Evolutionary conservation across 2,113 vertebrate genomes (phyloP).

Genomic region (Suricata suricatta): DNA sequence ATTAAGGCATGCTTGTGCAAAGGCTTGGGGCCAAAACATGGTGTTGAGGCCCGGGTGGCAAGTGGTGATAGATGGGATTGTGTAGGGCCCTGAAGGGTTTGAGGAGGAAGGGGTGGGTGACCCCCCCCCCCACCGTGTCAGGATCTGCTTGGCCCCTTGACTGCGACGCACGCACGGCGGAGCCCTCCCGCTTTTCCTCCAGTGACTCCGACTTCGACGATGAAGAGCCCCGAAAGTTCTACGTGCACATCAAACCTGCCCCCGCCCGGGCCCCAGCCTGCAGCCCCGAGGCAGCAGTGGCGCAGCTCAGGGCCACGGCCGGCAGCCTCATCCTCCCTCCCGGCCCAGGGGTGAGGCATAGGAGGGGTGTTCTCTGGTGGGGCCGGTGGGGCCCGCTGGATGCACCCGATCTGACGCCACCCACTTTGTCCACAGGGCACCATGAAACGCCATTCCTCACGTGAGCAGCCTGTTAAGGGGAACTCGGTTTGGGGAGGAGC

Average conservation of each 20-base stretch:
- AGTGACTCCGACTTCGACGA: slow-evolving; percentile 97
- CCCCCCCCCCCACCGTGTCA: not conserved
- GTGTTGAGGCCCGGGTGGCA: not conserved
- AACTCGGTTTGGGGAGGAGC: too few species aligned
- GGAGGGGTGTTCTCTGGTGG: rapidly evolving
- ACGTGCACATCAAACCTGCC: slow-evolving; percentile 93
- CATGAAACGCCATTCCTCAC: slow-evolving; percentile 88
- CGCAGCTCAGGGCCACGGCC: slow-evolving; percentile 93
- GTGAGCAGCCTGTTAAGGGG: slow-evolving; percentile 83
- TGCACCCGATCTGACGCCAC: rapidly evolving
- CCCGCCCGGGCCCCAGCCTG: slow-evolving; percentile 78
- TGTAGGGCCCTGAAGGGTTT: not conserved
- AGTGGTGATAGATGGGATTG: too few species aligned
- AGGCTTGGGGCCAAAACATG: not conserved
- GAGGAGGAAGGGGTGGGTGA: rapidly evolving
- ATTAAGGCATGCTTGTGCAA: not conserved
- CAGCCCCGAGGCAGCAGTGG: slow-evolving; percentile 85
- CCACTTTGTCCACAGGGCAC: slow-evolving; percentile 84
- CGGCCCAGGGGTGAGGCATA: slow-evolving; percentile 82
- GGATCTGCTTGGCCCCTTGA: slow-evolving; percentile 85
- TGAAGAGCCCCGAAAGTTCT: slow-evolving; percentile 94
- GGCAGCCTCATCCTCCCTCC: slow-evolving; percentile 92
- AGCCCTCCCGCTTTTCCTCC: slow-evolving; percentile 87
- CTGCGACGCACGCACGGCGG: slow-evolving; percentile 82
- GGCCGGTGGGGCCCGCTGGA: not conserved